phyloP scores from a whole-genome alignment of 2,797 vertebrate species.

The Rhabdophis nuchalis region DNA sequence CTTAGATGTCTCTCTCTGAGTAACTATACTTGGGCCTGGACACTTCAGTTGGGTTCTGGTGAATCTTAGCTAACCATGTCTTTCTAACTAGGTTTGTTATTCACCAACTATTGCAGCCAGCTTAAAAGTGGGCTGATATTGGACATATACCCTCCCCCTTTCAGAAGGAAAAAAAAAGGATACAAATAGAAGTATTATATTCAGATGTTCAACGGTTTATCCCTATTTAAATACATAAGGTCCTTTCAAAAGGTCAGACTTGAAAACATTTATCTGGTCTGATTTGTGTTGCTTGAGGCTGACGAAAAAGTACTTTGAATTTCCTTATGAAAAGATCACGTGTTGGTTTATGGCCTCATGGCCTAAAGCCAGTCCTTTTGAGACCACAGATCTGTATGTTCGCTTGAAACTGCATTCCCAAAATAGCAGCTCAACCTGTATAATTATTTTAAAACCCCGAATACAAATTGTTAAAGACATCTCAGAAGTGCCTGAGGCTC shows the following conservation, averaged over 20 bases:
- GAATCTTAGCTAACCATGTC: background rate
- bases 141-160: background rate
- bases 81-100: background rate
- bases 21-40: background rate
- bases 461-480: conserved; percentile 4
- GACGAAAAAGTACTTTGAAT: background rate
- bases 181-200: background rate
- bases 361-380: background rate
- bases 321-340: background rate
- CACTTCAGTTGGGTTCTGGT: background rate
- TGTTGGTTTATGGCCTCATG: conserved; percentile 4
- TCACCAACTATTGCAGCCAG: background rate
- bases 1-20: background rate
- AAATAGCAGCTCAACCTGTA: background rate
- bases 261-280: background rate
- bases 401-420: background rate
- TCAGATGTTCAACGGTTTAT: background rate
- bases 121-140: background rate
- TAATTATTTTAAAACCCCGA: background rate
- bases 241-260: background rate
- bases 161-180: background rate
- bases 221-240: background rate
- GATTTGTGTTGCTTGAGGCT: background rate
- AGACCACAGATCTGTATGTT: background rate
- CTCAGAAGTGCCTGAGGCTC: background rate